Evolutionary conservation across 2,797 vertebrate species (phyloP).

Genomic region (Orientallactaga sibirica): DNA sequence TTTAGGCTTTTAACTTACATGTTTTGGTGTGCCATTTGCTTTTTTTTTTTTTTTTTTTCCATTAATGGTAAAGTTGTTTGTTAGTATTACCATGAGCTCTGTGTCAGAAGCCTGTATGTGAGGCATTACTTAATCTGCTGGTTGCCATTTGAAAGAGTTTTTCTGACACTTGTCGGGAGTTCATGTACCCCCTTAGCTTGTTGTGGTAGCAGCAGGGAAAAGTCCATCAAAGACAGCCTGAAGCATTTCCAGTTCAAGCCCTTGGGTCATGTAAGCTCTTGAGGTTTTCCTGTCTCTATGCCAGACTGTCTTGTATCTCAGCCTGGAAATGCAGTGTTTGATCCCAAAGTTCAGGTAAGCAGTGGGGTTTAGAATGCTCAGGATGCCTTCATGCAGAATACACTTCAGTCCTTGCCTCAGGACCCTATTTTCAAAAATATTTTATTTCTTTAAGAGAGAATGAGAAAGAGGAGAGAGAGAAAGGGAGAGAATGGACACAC

Average conservation of each 20-base stretch:
- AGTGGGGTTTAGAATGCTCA: neutral
- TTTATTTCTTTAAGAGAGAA: too few species aligned
- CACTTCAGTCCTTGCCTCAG: neutral
- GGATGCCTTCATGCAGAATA: neutral
- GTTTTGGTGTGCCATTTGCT: neutral
- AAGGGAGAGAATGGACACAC: too few species aligned
- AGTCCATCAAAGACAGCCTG: neutral
- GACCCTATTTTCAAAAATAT: neutral
- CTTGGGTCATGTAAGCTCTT: neutral
- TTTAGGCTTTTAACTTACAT: neutral
- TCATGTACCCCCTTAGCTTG: neutral
- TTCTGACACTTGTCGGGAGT: slow-evolving; percentile 18
- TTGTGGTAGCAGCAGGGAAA: neutral
- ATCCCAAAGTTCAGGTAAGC: neutral
- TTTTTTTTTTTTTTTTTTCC: neutral
- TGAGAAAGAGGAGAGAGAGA: too few species aligned
- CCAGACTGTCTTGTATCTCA: neutral
- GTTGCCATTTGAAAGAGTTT: slow-evolving; percentile 25
- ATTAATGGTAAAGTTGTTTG: neutral
- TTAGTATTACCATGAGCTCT: slow-evolving; percentile 44
- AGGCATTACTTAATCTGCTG: slow-evolving; percentile 17
- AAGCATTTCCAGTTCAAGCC: neutral
- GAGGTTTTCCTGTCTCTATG: neutral
- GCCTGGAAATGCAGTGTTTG: neutral
- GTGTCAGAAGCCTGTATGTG: neutral